Base-by-base conservation (phyloP, 1,140 invertebrate species). In the Aphelenchoides avenae region DNA sequence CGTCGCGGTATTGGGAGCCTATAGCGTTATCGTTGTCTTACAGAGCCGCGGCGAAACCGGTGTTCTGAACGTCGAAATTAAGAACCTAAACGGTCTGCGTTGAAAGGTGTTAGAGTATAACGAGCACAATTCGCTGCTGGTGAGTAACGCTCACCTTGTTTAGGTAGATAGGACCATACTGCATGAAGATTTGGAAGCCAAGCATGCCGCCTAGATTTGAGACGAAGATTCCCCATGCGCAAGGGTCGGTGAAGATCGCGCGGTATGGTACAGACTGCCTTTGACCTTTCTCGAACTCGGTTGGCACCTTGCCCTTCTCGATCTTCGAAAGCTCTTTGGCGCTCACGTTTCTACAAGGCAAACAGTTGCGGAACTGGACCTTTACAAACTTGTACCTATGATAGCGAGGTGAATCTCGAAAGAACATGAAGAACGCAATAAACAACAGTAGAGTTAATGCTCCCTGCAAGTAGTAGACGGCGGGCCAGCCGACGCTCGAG, bases 111-210 rank as follows among this genome's bases (percentile, higher is more conserved):
- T 61, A 7, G 1, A 22, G 15, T 5, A 6, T 20, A 33, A 11
- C 11, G 22, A 64, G n/a, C n/a, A n/a, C n/a, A n/a, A n/a, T n/a
- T n/a, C n/a, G n/a, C n/a, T n/a, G n/a, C n/a, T 33, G 15, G 26
- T 44, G 20, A 6, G n/a, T 11, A 9, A 31, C 24, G 13, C 53
- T n/a, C 31, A 69, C 71, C 37, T 71, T 75, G 27, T 73, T 73
- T 27, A 71, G 41, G 58, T 71, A 71, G 20, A 60, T 71, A 39
- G 69, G 69, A 9, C 69, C 69, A 36, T 70, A 71, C 29, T 75
- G 71, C 37, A 62, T 56, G 39, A 71, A 71, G 22, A 71, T 61
- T 7, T 71, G 43, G 37, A 70, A 61, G 26, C 47, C 36, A 13
- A 65, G 24, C n/a, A 70, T 58, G 27, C 29, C 41, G 20, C 50